Base-by-base conservation (phyloP, 37 sponge, comb jelly and placozoan species). In the Beroe ovata region DNA sequence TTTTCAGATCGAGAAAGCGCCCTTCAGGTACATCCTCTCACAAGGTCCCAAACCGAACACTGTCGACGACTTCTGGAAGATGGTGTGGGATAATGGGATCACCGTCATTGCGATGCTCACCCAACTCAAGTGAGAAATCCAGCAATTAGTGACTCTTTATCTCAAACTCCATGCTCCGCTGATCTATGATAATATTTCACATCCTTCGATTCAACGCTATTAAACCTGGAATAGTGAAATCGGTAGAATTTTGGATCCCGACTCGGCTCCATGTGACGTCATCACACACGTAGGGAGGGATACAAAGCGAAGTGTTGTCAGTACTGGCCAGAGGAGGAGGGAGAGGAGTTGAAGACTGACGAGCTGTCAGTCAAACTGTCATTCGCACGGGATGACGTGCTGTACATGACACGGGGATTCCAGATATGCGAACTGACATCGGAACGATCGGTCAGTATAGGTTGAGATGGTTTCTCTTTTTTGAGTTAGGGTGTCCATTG, bases 41-140 rank as follows among this genome's bases (percentile, higher is more conserved):
- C 84, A 77, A 77, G 84, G 84, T 23, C 84, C 84, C 16, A 77
- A 77, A 77, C 36, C 26, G 16, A 77, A 77, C 84, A 77, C 84
- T 11, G 47, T 77, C 26, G 3, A 4, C 41, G 84, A 77, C 54
- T 77, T 77, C 38, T 77, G 84, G 84, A 77, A 39, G 28, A 77
- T 77, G 84, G 54, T 77, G n/a, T 77, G 84, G 84, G 84, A 77
- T 22, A 30, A 77, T 0, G 84, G 84, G 0, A 42, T 39, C 28
- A 32, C 84, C 3, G 84, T 77, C 22, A 77, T 77, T 8, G 84
- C 84, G 23, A 77, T 77, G 84, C 28, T 77, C 1, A 77, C 84
- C n/a, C 84, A 77, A 40, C 38, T 77, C 35, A 77, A 35, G 84
- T 77, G 41, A 20, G 29, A n/a, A n/a, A 58, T 19, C 18, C 18